These are phyloP conservation scores for Mixornis gularis DNA, from an alignment of 2,113 vertebrate genomes.

Conservation along the genomic window DNA sequence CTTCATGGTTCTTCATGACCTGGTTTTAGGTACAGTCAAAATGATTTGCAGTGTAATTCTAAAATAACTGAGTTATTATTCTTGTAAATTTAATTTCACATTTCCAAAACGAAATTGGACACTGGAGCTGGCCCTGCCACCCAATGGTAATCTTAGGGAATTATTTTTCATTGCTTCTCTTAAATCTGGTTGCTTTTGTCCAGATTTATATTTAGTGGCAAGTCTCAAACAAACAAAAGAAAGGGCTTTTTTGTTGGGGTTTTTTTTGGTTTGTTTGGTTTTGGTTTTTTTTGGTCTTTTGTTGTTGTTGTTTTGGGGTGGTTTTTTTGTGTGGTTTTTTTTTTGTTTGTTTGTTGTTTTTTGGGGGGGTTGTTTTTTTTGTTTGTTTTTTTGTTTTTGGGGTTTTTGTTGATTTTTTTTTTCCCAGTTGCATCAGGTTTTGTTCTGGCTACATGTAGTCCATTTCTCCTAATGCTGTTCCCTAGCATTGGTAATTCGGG, in stretches of 20 bases:
- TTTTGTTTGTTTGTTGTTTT: too few relatives aligned
- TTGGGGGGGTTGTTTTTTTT: too few relatives aligned
- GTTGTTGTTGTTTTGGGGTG: rapidly evolving
- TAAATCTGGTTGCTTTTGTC: neutral
- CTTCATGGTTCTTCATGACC: neutral
- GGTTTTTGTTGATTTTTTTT: too few relatives aligned
- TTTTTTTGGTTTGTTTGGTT: too few relatives aligned
- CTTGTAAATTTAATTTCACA: neutral
- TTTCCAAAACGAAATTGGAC: neutral
- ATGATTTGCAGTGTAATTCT: neutral
- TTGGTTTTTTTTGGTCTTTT: too few relatives aligned
- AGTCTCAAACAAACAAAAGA: neutral
- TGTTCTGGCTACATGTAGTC: neutral
- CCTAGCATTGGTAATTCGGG: neutral
- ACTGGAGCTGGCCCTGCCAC: neutral
- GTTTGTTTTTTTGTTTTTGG: too few relatives aligned
- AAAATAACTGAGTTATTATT: neutral
- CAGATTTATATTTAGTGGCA: neutral
- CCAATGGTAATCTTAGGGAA: neutral
- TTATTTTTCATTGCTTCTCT: neutral
- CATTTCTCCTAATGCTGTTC: neutral
- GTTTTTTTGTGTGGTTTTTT: too few relatives aligned
- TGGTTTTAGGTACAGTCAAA: neutral
- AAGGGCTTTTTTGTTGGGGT: rapidly evolving
- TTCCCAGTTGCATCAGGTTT: neutral